phyloP scores from a whole-genome alignment of 2,797 vertebrate genomes.

The Podarcis lilfordi region DNA sequence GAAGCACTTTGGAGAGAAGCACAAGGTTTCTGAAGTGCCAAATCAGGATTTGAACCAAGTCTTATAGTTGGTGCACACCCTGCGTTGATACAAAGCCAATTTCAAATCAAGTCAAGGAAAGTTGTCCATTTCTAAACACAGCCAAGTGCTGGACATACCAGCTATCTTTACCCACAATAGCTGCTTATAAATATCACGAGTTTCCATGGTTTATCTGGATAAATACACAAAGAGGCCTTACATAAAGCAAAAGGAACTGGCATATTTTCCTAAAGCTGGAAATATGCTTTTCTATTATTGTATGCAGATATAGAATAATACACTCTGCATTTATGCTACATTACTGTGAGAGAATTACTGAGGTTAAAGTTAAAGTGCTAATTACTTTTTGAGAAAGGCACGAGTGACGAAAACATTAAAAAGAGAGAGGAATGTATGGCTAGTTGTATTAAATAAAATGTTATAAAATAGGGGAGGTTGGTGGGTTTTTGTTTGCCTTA shows the following conservation, averaged over 20 bases:
- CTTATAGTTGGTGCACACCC: too few species aligned
- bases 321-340: constrained; percentile 39
- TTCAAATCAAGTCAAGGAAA: neutral
- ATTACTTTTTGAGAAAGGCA: constrained; percentile 42
- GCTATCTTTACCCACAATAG: neutral
- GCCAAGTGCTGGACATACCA: neutral
- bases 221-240: neutral
- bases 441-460: constrained; percentile 21
- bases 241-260: neutral
- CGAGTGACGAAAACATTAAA: constrained; percentile 16
- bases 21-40: too few species aligned
- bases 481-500: neutral
- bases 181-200: neutral
- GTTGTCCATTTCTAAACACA: neutral
- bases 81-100: neutral
- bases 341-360: constrained; percentile 42
- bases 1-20: too few species aligned
- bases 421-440: constrained; percentile 26
- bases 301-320: constrained; percentile 36
- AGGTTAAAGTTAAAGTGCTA: constrained; percentile 44
- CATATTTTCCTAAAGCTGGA: constrained; percentile 53
- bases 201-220: neutral
- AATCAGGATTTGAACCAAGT: too few species aligned
- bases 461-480: constrained; percentile 46
- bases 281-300: constrained; percentile 60